Percentiles rank a stretch among this genome's conserved stretches.
Evolutionary conservation across 2,797 vertebrate species (phyloP).

Genomic region (Scyliorhinus canicula): DNA sequence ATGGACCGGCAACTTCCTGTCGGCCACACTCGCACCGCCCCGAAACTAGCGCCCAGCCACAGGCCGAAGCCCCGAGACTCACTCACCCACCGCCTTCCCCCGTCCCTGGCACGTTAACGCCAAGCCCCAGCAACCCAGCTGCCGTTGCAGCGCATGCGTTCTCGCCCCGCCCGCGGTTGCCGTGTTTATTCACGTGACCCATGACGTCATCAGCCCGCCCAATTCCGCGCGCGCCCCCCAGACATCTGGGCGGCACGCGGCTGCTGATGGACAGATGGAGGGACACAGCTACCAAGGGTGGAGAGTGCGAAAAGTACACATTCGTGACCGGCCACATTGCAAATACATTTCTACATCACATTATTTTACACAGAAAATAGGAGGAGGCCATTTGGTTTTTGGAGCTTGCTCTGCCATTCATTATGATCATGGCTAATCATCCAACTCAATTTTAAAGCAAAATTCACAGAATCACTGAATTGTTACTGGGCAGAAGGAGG

Average conservation of each 20-base stretch:
- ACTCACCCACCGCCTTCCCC: neutral
- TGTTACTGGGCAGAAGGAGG: too few relatives aligned
- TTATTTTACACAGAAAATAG: too few relatives aligned
- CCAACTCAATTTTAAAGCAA: too few relatives aligned
- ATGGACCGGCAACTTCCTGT: neutral
- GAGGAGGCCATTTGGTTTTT: too few relatives aligned
- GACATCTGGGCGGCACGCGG: neutral
- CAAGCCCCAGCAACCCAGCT: neutral
- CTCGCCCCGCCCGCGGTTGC: too few relatives aligned
- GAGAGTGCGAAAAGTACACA: neutral
- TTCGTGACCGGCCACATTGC: neutral
- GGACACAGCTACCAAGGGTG: too few relatives aligned
- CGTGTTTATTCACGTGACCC: constrained; percentile 15
- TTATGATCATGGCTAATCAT: too few relatives aligned
- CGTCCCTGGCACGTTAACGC: neutral
- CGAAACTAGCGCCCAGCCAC: too few relatives aligned
- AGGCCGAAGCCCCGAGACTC: neutral
- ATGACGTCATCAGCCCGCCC: neutral
- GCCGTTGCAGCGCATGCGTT: neutral
- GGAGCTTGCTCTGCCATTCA: too few relatives aligned
- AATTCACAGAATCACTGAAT: too few relatives aligned
- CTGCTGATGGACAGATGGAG: too few relatives aligned
- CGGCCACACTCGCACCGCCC: neutral
- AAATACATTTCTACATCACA: neutral
- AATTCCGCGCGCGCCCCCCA: too few relatives aligned